Base-by-base conservation (phyloP, 2,888 invertebrate genomes). In the Cyclophora punctaria region DNA sequence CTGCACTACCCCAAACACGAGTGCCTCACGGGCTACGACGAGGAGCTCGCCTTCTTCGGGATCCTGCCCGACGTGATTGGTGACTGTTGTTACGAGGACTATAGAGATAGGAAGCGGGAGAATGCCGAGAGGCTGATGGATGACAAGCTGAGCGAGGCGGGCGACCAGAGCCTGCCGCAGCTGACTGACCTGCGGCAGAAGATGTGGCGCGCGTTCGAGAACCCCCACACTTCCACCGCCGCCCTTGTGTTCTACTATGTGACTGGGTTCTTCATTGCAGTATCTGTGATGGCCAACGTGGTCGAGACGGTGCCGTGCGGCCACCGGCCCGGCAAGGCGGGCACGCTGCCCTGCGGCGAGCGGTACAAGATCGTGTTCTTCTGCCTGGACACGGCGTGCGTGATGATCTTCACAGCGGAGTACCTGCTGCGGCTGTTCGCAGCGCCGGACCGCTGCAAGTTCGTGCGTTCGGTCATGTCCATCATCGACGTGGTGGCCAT, bases 211-310 rank as follows among this genome's bases (percentile, higher is more conserved):
- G 99, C 99, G 47, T 99, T 99, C 82, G 99, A 99, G 87, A 99
- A 99, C 89, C 98, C 99, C 37, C 99, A 99, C 89, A 98, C 98
- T 54, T 98, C 98, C 52, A 99, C 99, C 43, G 96, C 98, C 4
- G 99, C 99, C n/a, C 90, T 99, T 68, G 99, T 99, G 56, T 99
- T 99, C 87, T 99, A 99, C 88, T 99, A 99, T 88, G 99, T 99
- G 55, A 99, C 99, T 46, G 99, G 99, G 49, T 99, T 99, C 89
- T 99, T 99, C 90, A 99, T 99, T 72, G 99, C 99, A 63, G 98
- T 99, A 46, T 98, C 98, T 58, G 99, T 99, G 71, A 95, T 99
- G 94, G 99, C 99, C 53, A 99, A 99, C 85, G 99, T 99, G 51
- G 96, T 98, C 56, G 99, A 99, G 85, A 99, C 99, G 45, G 95